A percentile compares a stretch with the other conserved stretches of the same genome.
phyloP scores from a whole-genome alignment of 1,140 invertebrate genomes.

The Drosophila azteca region DNA sequence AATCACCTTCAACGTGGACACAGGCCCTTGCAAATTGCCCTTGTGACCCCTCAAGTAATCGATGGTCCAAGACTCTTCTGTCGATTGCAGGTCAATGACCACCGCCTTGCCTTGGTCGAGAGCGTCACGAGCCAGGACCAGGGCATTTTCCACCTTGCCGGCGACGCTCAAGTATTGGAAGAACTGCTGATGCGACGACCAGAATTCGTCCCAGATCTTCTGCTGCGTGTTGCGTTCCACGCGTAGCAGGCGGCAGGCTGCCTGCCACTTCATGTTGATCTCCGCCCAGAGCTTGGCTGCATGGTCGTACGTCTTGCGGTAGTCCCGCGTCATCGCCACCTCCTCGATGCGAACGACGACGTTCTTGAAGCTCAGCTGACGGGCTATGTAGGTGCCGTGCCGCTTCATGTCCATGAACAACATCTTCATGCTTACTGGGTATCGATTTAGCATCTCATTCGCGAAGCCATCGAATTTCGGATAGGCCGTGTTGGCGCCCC shows the following conservation, averaged over 20 bases:
- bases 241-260: conserved; percentile 96
- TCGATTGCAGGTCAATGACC: conserved; percentile 99
- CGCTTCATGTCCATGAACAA: conserved; percentile 99
- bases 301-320: conserved; percentile 95
- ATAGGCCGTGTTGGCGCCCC: conserved; percentile 97
- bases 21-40: conserved; percentile 97
- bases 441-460: conserved; percentile 96
- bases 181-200: conserved; percentile 99
- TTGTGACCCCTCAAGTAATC: conserved; percentile 97
- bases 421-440: conserved; percentile 99
- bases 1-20: conserved; percentile 98
- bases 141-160: conserved; percentile 95
- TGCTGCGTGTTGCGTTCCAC: conserved; percentile 94
- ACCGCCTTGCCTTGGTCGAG: conserved; percentile 98
- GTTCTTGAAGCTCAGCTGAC: conserved; percentile 98
- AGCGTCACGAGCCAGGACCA: conserved; percentile 92
- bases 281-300: conserved; percentile 98
- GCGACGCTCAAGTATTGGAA: conserved; percentile 99
- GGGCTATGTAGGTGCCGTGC: conserved; percentile 98
- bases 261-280: conserved; percentile 95
- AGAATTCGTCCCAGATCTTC: conserved; percentile 98
- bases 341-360: conserved; percentile 98
- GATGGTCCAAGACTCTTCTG: conserved; percentile 97
- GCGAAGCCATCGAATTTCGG: conserved; percentile 97
- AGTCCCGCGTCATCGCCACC: conserved; percentile 93